Evolutionary conservation across 2,797 vertebrate genomes (phyloP).

Genomic region (Sebastes cheni): DNA sequence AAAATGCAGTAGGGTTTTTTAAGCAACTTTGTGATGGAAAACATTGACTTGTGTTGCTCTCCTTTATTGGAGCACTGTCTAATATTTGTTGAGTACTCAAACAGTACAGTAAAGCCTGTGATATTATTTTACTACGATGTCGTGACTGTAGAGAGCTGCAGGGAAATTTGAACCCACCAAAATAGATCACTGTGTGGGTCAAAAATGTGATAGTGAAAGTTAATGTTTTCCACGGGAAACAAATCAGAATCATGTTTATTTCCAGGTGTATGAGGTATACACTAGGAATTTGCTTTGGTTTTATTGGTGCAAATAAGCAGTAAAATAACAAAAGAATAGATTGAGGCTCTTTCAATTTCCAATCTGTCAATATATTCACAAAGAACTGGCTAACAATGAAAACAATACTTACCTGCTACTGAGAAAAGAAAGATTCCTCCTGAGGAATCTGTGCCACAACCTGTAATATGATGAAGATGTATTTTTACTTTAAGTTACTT

Average conservation of each 20-base stretch:
- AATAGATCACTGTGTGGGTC: background rate
- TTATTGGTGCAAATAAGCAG: no score
- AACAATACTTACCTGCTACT: slow-evolving; percentile 1
- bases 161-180: background rate
- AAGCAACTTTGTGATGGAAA: background rate
- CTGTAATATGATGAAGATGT: background rate
- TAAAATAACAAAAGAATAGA: no score
- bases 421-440: background rate
- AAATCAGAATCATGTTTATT: no score
- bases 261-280: no score
- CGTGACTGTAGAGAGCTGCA: background rate
- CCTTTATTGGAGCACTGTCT: background rate
- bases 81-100: background rate
- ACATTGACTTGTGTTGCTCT: background rate
- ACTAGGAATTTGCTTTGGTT: no score
- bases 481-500: no score
- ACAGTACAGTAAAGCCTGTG: no score
- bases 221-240: background rate
- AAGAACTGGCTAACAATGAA: background rate
- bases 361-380: background rate
- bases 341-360: background rate
- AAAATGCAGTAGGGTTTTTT: background rate
- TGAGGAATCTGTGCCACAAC: background rate
- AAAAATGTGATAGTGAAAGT: background rate
- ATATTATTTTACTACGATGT: background rate